Evolutionary conservation across 1,140 invertebrate species (phyloP).

Genomic region (Trachymyrmex cornetzi): DNA sequence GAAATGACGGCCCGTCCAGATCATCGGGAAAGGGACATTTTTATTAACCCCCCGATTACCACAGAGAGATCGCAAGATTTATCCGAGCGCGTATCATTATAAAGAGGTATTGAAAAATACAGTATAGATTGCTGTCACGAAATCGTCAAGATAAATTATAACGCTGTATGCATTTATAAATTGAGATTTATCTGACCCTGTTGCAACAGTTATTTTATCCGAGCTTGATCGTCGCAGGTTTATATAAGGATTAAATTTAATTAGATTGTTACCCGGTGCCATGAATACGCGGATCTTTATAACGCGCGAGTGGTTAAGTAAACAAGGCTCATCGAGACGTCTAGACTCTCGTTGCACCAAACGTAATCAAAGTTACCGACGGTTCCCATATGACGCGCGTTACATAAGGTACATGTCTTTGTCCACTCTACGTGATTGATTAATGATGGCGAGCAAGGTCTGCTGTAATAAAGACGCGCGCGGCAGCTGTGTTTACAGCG

Average conservation of each 20-base stretch:
- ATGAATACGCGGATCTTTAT: neutral
- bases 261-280: neutral
- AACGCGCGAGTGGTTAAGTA: neutral
- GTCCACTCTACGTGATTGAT: conserved; percentile 65
- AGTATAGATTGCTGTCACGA: neutral
- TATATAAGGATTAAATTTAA: neutral
- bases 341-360: neutral
- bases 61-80: neutral
- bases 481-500: conserved; percentile 66
- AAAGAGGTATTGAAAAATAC: neutral
- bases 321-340: neutral
- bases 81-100: neutral
- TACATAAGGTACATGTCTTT: conserved; percentile 46
- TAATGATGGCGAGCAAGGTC: conserved; percentile 63
- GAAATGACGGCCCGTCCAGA: neutral
- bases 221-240: neutral
- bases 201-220: neutral
- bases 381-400: conserved; percentile 16
- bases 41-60: neutral
- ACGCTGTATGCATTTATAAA: neutral
- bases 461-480: conserved; percentile 48
- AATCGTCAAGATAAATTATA: neutral
- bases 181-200: conserved; percentile 5
- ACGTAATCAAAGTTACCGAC: conserved; percentile 29
- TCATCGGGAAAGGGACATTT: neutral